These are phyloP conservation scores for Antechinus flavipes DNA, from an alignment of 2,113 vertebrate species.

Conservation along the genomic window DNA sequence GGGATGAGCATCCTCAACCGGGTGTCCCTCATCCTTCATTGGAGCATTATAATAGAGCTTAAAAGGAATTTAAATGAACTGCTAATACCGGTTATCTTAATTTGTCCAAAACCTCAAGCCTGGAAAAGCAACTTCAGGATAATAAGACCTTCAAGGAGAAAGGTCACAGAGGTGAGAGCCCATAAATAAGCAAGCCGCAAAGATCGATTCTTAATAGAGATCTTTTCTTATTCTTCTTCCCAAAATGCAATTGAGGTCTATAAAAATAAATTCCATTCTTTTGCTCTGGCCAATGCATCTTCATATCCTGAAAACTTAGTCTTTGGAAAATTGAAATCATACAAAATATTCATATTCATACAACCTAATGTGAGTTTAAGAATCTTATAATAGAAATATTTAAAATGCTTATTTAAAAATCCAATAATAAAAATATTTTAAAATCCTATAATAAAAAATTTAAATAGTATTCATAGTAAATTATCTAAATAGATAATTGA, in stretches of 20 bases:
- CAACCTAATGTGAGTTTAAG: background rate
- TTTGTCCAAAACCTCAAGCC: slow-evolving; percentile 62
- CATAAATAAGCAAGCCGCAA: background rate
- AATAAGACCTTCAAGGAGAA: slow-evolving; percentile 47
- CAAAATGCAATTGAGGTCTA: background rate
- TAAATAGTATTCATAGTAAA: background rate
- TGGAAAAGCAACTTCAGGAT: slow-evolving; percentile 42
- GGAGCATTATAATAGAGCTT: slow-evolving; percentile 33
- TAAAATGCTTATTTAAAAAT: too few species aligned
- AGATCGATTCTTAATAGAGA: background rate
- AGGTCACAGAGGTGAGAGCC: slow-evolving; percentile 2
- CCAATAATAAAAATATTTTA: background rate
- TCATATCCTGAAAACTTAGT: background rate
- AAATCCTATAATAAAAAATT: background rate
- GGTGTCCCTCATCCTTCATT: slow-evolving; percentile 44
- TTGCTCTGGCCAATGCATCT: background rate
- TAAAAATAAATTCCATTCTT: background rate
- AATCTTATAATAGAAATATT: background rate
- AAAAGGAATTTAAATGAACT: slow-evolving; percentile 74
- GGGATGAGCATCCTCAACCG: slow-evolving; percentile 49
- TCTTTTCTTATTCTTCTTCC: slow-evolving; percentile 21
- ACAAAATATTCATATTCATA: background rate
- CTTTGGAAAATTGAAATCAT: slow-evolving; percentile 38
- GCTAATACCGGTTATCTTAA: slow-evolving; percentile 69
- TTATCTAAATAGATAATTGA: background rate